Conservation (phyloP, 1,140 invertebrate species). For the Akabosia matsudoensis region DNA sequence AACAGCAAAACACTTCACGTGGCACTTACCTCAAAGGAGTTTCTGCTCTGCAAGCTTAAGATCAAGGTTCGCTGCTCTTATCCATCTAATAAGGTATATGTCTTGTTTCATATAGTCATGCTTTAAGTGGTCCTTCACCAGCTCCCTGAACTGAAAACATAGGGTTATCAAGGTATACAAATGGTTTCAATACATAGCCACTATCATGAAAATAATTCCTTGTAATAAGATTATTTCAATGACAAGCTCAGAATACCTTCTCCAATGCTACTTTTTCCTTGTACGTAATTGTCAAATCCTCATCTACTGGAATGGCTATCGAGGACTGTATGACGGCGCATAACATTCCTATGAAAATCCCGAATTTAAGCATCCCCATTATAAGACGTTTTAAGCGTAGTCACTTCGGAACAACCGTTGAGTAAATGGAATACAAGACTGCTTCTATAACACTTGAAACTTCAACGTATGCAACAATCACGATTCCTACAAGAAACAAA, state of each 20-base stretch:
- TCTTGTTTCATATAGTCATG: constrained; percentile 17
- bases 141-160: constrained; percentile 9
- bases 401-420: neutral
- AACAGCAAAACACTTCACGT: neutral
- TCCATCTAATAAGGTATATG: constrained; percentile 2
- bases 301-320: neutral
- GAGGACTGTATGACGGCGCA: neutral
- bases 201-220: no score
- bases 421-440: no score
- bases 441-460: no score
- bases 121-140: neutral
- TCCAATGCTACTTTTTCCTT: constrained; percentile 13
- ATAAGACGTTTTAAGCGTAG: neutral
- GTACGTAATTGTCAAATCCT: constrained; percentile 12
- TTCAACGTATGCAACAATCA: no score
- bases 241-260: neutral
- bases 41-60: constrained; percentile 18
- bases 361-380: neutral
- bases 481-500: no score
- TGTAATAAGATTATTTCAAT: no score
- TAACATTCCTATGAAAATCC: neutral
- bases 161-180: neutral
- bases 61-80: constrained; percentile 20
- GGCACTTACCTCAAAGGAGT: constrained; percentile 16
- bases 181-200: no score